A percentile compares a stretch with the other conserved stretches of the same genome.
Evolutionary conservation across 2,113 vertebrate genomes (phyloP).

Genomic region (Prunella fulvescens): DNA sequence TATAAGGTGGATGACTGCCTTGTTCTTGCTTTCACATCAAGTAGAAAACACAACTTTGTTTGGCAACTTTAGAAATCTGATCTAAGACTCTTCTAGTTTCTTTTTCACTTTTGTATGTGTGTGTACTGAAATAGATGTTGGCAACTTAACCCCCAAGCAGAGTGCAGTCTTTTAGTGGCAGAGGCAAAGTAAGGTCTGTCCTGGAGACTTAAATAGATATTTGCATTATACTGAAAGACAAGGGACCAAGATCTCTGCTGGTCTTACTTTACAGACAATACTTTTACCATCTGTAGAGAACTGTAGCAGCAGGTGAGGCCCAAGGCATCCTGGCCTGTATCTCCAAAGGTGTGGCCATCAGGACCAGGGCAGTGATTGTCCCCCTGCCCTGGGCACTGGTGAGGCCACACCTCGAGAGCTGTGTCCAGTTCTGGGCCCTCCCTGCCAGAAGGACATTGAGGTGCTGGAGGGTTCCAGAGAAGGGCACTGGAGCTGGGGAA

Average conservation of each 20-base stretch:
- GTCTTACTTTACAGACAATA: background rate
- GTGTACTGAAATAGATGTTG: background rate
- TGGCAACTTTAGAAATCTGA: background rate
- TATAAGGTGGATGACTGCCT: background rate
- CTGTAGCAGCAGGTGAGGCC: background rate
- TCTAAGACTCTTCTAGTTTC: background rate
- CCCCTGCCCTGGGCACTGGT: accelerated
- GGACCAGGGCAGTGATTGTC: background rate
- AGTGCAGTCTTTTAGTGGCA: slow-evolving; percentile 9
- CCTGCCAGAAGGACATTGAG: accelerated
- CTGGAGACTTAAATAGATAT: slow-evolving; percentile 59
- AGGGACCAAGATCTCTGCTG: slow-evolving; percentile 44
- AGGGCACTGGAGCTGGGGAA: accelerated
- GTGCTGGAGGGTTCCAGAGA: accelerated
- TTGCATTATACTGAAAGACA: slow-evolving; percentile 65
- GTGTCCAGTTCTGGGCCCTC: background rate
- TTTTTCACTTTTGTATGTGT: background rate
- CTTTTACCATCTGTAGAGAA: slow-evolving; percentile 12
- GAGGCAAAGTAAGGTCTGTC: slow-evolving; percentile 63
- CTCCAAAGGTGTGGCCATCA: background rate
- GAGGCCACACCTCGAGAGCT: accelerated
- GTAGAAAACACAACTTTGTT: background rate
- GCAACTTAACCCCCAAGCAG: background rate
- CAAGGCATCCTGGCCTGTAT: background rate
- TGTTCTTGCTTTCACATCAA: background rate